Evolutionary conservation across 1,140 invertebrate genomes (phyloP).

Genomic region (Pseudomyrmex dendroicus): DNA sequence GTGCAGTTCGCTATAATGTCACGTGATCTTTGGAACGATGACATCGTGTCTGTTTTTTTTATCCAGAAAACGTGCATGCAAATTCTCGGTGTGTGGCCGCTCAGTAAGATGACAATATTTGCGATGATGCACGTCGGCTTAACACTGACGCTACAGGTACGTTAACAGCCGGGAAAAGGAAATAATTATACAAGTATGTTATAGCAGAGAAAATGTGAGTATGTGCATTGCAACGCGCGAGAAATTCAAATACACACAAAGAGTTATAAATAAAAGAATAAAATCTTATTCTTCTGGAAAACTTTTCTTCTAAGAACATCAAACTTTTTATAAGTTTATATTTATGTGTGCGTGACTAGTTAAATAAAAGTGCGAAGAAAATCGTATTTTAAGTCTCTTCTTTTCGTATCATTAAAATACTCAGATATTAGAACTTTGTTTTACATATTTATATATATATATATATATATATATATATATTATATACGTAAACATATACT

Average conservation of each 20-base stretch:
- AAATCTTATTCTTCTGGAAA: too few species aligned
- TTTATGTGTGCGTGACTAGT: too few species aligned
- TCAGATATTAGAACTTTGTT: not conserved
- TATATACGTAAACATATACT: too few species aligned
- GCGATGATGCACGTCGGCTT: conserved; percentile 2
- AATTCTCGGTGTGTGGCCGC: conserved; percentile 27
- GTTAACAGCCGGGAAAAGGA: not conserved
- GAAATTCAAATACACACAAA: too few species aligned
- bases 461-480: too few species aligned
- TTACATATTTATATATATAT: not conserved
- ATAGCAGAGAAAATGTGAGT: not conserved
- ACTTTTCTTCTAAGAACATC: too few species aligned
- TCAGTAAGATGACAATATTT: not conserved
- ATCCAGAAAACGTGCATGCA: conserved; percentile 34
- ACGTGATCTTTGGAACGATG: conserved; percentile 35
- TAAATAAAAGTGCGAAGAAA: too few species aligned
- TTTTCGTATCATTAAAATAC: not conserved
- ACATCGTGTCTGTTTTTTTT: conserved; percentile 27
- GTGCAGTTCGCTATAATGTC: conserved; percentile 17
- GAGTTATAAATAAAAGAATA: too few species aligned
- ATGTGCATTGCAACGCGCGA: not conserved
- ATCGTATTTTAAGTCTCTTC: too few species aligned
- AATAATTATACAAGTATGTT: not conserved
- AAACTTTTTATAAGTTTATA: too few species aligned
- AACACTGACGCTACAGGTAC: conserved; percentile 9